phyloP scores from a whole-genome alignment of 2,888 invertebrate species.

The Clistopyga incitator region DNA sequence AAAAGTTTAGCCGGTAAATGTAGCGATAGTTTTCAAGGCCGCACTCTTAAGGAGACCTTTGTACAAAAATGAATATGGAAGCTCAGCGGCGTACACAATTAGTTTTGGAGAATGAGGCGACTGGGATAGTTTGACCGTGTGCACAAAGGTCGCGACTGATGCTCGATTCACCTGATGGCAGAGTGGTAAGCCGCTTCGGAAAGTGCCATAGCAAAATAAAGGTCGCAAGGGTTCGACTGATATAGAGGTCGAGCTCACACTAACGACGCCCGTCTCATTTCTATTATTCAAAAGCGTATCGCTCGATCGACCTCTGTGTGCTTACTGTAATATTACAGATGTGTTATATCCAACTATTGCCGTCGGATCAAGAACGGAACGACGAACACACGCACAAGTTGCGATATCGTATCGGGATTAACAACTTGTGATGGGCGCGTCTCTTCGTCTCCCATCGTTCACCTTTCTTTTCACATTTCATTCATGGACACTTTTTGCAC shows the following conservation, averaged over 20 bases:
- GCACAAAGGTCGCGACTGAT: slow-evolving; percentile 16
- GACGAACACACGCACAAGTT: slow-evolving; percentile 4
- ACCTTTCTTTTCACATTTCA: not conserved
- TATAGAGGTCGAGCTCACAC: slow-evolving; percentile 45
- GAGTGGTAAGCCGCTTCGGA: not conserved
- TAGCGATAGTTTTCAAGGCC: not conserved
- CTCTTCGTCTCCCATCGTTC: not conserved
- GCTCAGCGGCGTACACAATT: not conserved
- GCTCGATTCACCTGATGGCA: slow-evolving; percentile 3
- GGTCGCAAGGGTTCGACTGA: slow-evolving; percentile 26
- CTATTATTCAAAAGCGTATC: slow-evolving; percentile 67
- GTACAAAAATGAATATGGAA: slow-evolving; percentile 6
- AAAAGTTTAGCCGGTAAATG: not conserved
- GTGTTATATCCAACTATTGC: not conserved
- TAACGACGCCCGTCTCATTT: slow-evolving; percentile 66
- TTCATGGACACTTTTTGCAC: too few relatives aligned
- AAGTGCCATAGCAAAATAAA: not conserved
- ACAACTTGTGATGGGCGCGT: not conserved
- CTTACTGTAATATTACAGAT: slow-evolving; percentile 19
- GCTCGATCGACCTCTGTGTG: slow-evolving; percentile 65
- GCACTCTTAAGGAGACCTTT: slow-evolving; percentile 16
- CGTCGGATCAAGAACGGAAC: slow-evolving; percentile 12
- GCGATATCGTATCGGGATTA: slow-evolving; percentile 9
- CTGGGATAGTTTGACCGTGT: slow-evolving; percentile 1
- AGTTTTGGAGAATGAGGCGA: not conserved